phyloP scores from a whole-genome alignment of 2,797 vertebrate genomes.

The Macropus fuliginosus region DNA sequence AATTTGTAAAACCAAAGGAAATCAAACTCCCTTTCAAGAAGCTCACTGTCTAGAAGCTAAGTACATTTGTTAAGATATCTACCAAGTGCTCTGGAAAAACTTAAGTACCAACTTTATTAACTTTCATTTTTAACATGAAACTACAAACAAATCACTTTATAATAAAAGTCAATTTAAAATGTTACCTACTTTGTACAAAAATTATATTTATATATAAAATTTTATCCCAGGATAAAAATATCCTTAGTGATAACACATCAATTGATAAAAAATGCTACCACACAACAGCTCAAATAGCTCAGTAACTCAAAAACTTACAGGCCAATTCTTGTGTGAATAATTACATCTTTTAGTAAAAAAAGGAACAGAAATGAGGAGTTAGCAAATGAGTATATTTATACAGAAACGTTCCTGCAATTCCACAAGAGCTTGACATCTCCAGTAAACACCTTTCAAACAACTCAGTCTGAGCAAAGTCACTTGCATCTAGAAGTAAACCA shows the following conservation, averaged over 20 bases:
- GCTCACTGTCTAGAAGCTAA: not conserved
- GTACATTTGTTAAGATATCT: not conserved
- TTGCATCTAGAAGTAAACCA: not conserved
- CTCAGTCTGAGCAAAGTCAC: not conserved
- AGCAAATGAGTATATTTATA: not conserved
- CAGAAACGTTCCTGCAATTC: not conserved
- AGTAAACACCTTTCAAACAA: not conserved
- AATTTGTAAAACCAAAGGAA: too few species aligned
- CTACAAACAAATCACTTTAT: not conserved
- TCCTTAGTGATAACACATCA: not conserved
- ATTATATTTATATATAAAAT: not conserved
- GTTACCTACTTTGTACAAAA: not conserved
- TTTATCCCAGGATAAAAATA: not conserved
- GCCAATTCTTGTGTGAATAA: not conserved
- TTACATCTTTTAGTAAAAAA: not conserved
- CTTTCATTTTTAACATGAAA: not conserved
- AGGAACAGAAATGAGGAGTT: not conserved
- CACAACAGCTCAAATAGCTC: not conserved
- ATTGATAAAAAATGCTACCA: not conserved
- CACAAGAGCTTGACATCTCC: not conserved
- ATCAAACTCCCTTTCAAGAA: not conserved
- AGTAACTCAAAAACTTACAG: not conserved
- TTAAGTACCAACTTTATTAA: not conserved
- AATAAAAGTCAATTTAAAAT: not conserved
- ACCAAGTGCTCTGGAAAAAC: not conserved